Base-by-base conservation (phyloP, 1,140 invertebrate species). In the Macrobrachium nipponense region DNA sequence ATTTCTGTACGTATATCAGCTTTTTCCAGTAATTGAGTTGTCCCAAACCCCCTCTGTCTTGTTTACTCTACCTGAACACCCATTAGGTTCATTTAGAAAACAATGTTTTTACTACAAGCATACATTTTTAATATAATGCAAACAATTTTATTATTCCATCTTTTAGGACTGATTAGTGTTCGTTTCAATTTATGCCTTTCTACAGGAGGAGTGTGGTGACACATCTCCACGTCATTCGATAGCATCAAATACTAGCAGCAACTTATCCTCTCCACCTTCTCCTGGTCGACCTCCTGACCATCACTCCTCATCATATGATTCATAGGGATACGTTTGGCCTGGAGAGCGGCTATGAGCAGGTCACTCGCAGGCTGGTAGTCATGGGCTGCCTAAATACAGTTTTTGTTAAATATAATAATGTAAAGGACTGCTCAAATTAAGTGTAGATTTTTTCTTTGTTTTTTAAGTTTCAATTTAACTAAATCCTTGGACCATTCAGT, bases 211-310 rank as follows among this genome's bases (percentile, higher is more conserved):
- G 88, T 92, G 93, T 87, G 94, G 93, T 83, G 89, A 89, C 76
- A 87, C 87, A 0, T 88, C 86, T 90, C 94, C 95, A 61, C 93
- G 95, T 80, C 95, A 95, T 90, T 96, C 95, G 62, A 94, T 96
- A 89, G 95, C 95, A 44, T 96, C 95, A 64, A 96, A 96, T 91
- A 96, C 95, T 91, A 95, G 95, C 91, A 95, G 94, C 89, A 95
- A 95, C 91, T 92, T 94, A 87, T 95, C 95, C 82, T 95, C 94
- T 86, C 95, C 95, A 81, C 95, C 95, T 43, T 95, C 94, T 90
- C 95, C 95, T 59, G 94, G 94, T 87, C 93, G 94, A 83, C 85
- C 85, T 58, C 87, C 87, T 8, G 82, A 87, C 61, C 94, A 95
- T 90, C 94, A 94, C 89, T 95, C 94, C 89, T 95, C 94, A 14